Evolutionary conservation across 2,113 vertebrate genomes (phyloP), one percentile per base, ranked within the genome.

Genomic region (Poeciliopsis prolifica): DNA sequence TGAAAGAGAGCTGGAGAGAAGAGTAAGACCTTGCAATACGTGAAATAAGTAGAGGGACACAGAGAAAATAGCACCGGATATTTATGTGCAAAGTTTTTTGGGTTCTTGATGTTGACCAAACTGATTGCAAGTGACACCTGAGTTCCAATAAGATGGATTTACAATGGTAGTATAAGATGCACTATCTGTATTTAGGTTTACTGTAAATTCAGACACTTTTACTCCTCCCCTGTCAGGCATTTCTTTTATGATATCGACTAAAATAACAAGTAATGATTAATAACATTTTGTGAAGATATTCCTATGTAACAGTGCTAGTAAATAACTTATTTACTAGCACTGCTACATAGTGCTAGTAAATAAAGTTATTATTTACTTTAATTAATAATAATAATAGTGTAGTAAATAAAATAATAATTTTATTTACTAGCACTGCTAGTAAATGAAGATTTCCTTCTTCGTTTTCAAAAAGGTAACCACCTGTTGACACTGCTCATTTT

Each of bases 11-110:
- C 80, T 70, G 80, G 66, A 74, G 78, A 75, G 73, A 77, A 76
- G 76, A 70, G 68, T 77, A 67, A 82, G 78, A 58, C 51, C 78
- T 91, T 86, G 79, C 44, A 83, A 83, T 76, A 80, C 78, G 75
- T 75, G 74, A 60, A 74, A 28, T 79, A 72, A 87, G 72, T 83
- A 58, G 51, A 58, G 51, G 22, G 51, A 54, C 19, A 24, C 48
- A 54, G 17, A 54, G 48, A 74, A 81, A 83, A 78, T 80, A 82
- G 73, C 77, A 70, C 68, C 74, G 0, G 12, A 33, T 11, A 67
- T 72, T 67, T 51, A 77, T 66, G 37, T 29, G 37, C 14, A 28
- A 58, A 58, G 44, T 48, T 48, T 48, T 48, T 17, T 48, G 4
- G 17, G 44, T 19, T 48, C 44, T 48, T 48, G 44, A 5, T 48